Evolutionary conservation across 2,888 invertebrate genomes (phyloP), one percentile per base, ranked within the genome.

Genomic region (Actias luna): DNA sequence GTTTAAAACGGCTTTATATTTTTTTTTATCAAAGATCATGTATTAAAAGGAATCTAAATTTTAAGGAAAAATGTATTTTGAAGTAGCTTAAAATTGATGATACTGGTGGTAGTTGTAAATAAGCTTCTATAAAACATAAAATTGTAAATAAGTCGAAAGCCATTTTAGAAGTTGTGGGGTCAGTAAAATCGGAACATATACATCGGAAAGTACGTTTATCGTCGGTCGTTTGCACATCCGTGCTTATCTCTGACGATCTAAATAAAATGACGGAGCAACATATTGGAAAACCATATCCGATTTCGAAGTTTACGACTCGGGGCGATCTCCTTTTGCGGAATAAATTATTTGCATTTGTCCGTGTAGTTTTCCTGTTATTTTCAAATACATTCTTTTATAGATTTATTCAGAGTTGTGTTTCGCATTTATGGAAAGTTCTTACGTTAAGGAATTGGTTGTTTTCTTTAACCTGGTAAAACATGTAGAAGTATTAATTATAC

Each of bases 161-260:
- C 14, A 29, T 55, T 55, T 29, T 55, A 55, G n/a, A 55, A 29
- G 2, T 16, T 2, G 29, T n/a, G 12, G n/a, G 55, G 29, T 29
- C 55, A 55, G 55, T 55, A 55, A 55, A 55, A 55, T 29, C 55
- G 55, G 29, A 55, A 29, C 55, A 12, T n/a, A 29, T 55, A 29
- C 16, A 22, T 61, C 39, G 42, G 31, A 58, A 42, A 62, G 16
- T 58, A 42, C 42, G 22, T 62, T 62, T 58, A 62, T 58, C 29
- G 22, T 57, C 57, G 29, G 42, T 58, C 61, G 42, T 62, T 57
- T 57, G 57, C 61, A 66, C 63, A 29, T 59, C 50, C 39, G 58
- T 60, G 64, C 64, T 63, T 66, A 68, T 67, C 66, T 39, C 61
- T 67, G 61, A 66, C 63, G 61, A 62, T 65, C 63, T 57, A 46